Evolutionary conservation across 2,888 invertebrate species (phyloP), one percentile per base, ranked within the genome.

Genomic region (Chrysodeixis includens): DNA sequence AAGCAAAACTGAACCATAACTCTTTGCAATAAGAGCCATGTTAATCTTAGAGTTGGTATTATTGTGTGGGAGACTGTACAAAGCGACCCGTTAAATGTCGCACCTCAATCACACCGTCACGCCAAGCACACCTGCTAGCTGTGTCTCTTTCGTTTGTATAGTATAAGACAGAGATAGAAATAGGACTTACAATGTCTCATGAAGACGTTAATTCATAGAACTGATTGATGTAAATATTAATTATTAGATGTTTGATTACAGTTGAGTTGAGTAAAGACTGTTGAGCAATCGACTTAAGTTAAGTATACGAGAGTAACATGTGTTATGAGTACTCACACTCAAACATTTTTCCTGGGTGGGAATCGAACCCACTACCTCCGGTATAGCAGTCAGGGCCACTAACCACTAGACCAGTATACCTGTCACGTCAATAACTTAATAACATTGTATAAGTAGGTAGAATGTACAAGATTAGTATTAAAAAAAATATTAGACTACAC

Each of bases 141-240:
- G 74, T 57, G 30, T 87, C 86, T 78, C 82, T 76, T 54, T 88
- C 82, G 6, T 66, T 40, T 8, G n/a, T 8, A 54, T 62, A 40
- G 22, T 26, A 75, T 75, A 61, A 54, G 75, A 89, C 57, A 73
- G 84, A 76, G 91, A 88, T 30, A 57, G 72, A 46, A 44, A 30
- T 16, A 18, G 10, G 56, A 20, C 68, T 56, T 53, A 69, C 63
- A 71, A 78, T 77, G 75, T 85, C 77, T 77, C 85, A 83, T 71
- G 75, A 76, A 79, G 30, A 51, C 85, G 91, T 84, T 90, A 92
- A 92, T 91, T 91, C 90, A 82, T 58, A 86, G 90, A 89, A 89
- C 82, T 84, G 84, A 82, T 82, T 82, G 71, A 65, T 76, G 73
- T 80, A 73, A 81, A 81, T 63, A 81, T 69, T 7, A 49, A 57